Evolutionary conservation across 2,888 invertebrate species (phyloP).

Genomic region (Lypha dubia): DNA sequence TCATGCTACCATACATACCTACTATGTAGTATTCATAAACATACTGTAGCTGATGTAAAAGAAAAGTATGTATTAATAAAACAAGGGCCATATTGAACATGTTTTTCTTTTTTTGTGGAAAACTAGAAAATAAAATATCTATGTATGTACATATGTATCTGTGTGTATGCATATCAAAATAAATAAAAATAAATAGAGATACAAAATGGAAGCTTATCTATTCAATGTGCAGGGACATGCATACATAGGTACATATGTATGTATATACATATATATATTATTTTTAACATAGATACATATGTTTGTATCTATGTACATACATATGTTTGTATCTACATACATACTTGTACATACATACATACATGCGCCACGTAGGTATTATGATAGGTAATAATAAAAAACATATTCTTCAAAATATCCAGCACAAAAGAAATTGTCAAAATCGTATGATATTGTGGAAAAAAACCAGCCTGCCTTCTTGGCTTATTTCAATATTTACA

Average conservation of each 20-base stretch:
- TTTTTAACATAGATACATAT: background rate
- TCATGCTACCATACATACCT: background rate
- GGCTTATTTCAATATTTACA: too few species aligned
- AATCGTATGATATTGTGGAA: constrained; percentile 14
- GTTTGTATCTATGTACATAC: too few species aligned
- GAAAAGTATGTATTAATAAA: background rate
- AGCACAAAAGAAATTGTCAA: background rate
- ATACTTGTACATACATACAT: background rate
- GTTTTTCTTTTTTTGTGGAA: background rate
- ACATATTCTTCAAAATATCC: background rate
- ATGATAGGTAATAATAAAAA: background rate
- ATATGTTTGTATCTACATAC: too few species aligned
- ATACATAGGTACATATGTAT: background rate
- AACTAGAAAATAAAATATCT: background rate
- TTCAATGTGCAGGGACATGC: too few species aligned
- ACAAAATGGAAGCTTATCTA: too few species aligned
- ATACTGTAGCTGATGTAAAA: background rate
- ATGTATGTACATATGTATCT: background rate
- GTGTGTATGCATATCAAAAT: too few species aligned
- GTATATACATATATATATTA: background rate
- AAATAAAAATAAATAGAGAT: too few species aligned
- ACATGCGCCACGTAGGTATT: background rate
- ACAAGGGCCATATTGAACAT: background rate
- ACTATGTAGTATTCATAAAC: background rate
- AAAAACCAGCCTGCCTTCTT: constrained; percentile 11